phyloP scores from a whole-genome alignment of 2,888 invertebrate genomes.

The Rotaria sp. region DNA sequence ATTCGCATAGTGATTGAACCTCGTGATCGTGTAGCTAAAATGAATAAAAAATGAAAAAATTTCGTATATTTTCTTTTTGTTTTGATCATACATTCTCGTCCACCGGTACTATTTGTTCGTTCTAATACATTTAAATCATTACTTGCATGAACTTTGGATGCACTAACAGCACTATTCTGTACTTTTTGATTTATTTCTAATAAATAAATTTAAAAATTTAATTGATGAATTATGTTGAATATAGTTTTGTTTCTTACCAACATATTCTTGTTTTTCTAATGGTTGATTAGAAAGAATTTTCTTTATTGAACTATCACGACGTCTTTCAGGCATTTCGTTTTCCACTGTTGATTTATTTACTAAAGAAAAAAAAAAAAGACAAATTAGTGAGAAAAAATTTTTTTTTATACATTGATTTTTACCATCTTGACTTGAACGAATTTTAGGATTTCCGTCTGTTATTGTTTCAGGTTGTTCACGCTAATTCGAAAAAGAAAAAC shows the following conservation, averaged over 20 bases:
- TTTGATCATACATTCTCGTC: neutral
- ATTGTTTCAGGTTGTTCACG: neutral
- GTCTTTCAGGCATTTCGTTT: neutral
- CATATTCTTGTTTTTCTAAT: conserved; percentile 17
- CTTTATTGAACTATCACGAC: conserved; percentile 17
- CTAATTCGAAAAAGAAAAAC: neutral
- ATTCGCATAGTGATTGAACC: conserved; percentile 22
- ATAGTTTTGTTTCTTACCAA: neutral
- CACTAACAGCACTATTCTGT: neutral
- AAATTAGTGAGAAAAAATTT: neutral
- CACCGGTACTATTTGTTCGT: conserved; percentile 11
- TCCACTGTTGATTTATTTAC: neutral
- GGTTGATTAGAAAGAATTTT: conserved; percentile 19
- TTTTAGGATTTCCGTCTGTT: neutral
- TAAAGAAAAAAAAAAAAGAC: neutral
- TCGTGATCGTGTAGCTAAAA: neutral
- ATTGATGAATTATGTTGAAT: too few relatives aligned
- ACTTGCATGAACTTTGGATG: conserved; percentile 8
- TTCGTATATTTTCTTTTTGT: neutral
- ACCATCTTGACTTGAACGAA: neutral
- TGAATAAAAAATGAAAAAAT: neutral
- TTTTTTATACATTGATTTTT: neutral
- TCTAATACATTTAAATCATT: neutral
- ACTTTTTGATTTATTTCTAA: conserved; percentile 5
- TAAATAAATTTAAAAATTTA: neutral